Evolutionary conservation across 37 sponge, comb jelly and placozoan species (phyloP), one percentile per base, ranked within the genome.

Genomic region (Halisarca cf. caerulea): DNA sequence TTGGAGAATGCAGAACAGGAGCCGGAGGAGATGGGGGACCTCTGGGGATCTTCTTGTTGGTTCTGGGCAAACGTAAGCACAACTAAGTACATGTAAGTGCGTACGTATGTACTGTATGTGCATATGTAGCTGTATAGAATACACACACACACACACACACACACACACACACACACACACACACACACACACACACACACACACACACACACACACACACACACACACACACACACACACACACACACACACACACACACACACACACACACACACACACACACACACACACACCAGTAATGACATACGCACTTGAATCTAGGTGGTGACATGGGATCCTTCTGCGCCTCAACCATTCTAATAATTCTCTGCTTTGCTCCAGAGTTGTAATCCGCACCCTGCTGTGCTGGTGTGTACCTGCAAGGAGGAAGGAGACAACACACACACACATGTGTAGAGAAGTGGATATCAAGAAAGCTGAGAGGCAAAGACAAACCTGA

Each of bases 11-110:
- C 27, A 98, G 85, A 17, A 98, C 96, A 32, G 98, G 98, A 6
- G 94, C 98, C 44, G 98, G 98, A 42, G 98, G 98, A 17, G 98
- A 98, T 57, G 98, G 98, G 7, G 98, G 98, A 0, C 99, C 99
- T 25, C 96, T 72, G 28, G 99, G 99, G 44, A 96, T 94, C 81
- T 98, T 98, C 57, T 91, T 94, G 88, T 98, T 98, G 23, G 93
- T 92, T 45, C 84, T 73, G 27, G 58, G 54, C 37, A 80, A n/a
- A n/a, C n/a, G n/a, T n/a, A n/a, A n/a, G n/a, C n/a, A n/a, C n/a
- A n/a, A n/a, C n/a, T n/a, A n/a, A n/a, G n/a, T n/a, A n/a, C n/a
- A n/a, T 73, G 43, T 6, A 39, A 73, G 9, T 37, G 14, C 23
- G 23, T 21, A 28, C 23, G 30, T 35, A 21, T 39, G 43, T 73